phyloP scores from a whole-genome alignment of 1,140 invertebrate genomes.

The Procambarus clarkii region DNA sequence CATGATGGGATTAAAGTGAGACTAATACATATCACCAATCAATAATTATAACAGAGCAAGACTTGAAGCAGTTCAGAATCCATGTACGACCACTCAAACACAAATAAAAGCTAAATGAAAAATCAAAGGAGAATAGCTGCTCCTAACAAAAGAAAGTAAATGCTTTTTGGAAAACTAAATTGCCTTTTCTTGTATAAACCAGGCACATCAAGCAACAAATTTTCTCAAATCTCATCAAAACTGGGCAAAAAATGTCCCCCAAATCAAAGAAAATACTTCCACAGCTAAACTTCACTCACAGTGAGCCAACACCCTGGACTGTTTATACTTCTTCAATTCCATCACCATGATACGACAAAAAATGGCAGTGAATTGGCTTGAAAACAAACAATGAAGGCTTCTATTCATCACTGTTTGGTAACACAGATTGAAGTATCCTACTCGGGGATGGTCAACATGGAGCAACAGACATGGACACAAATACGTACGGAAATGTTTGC shows the following conservation, averaged over 20 bases:
- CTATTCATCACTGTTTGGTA: conserved; percentile 66
- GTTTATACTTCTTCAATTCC: conserved; percentile 49
- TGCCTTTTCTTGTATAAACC: conserved; percentile 49
- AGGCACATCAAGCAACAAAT: conserved; percentile 58
- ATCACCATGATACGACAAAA: conserved; percentile 67
- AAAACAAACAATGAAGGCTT: conserved; percentile 70
- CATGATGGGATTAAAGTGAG: conserved; percentile 28
- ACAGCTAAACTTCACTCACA: conserved; percentile 30
- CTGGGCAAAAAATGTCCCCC: conserved; percentile 12
- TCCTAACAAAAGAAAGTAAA: conserved; percentile 49
- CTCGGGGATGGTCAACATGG: conserved; percentile 63
- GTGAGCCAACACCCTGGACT: conserved; percentile 58
- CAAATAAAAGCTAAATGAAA: conserved; percentile 10
- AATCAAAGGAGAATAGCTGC: conserved; percentile 31
- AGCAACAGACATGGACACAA: conserved; percentile 68
- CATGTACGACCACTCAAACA: conserved; percentile 13
- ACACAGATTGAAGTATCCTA: conserved; percentile 69
- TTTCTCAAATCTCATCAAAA: conserved; percentile 58
- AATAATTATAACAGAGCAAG: conserved; percentile 41
- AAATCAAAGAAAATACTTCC: conserved; percentile 27
- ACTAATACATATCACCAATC: conserved; percentile 38
- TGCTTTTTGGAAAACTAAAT: conserved; percentile 51
- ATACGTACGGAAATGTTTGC: conserved; percentile 57
- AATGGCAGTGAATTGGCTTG: conserved; percentile 71
- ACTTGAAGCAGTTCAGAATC: conserved; percentile 45